phyloP scores from a whole-genome alignment of 2,888 invertebrate genomes.

The Trissolcus brochymenae region DNA sequence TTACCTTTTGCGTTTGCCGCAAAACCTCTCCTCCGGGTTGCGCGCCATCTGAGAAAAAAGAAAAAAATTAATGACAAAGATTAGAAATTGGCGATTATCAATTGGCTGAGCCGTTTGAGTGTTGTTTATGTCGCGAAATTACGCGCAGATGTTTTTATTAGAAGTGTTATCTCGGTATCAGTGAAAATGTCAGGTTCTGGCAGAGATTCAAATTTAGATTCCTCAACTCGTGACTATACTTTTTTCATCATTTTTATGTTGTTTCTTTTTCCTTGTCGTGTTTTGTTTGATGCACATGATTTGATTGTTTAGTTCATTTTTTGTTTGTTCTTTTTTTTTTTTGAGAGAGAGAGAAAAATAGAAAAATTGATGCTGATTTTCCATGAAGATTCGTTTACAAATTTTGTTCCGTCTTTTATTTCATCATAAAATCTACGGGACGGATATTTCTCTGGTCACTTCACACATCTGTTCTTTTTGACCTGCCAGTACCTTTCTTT shows the following conservation, averaged over 20 bases:
- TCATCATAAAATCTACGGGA: neutral
- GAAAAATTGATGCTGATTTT: neutral
- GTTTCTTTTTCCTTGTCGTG: neutral
- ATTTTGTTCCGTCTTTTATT: neutral
- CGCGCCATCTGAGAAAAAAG: too few species aligned
- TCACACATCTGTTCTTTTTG: slow-evolving; percentile 6
- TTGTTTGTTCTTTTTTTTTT: neutral
- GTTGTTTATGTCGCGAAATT: too few species aligned
- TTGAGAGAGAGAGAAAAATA: too few species aligned
- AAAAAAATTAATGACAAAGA: too few species aligned
- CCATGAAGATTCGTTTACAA: neutral
- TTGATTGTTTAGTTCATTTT: neutral
- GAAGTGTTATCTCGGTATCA: too few species aligned
- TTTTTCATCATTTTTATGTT: neutral
- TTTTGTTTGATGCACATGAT: too few species aligned
- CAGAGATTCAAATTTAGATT: neutral
- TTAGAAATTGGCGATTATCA: neutral
- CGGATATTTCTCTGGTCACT: neutral
- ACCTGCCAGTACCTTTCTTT: slow-evolving; percentile 6
- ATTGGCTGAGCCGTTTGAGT: neutral
- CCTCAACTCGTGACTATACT: neutral
- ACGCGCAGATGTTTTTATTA: neutral
- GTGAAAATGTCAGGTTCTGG: too few species aligned
- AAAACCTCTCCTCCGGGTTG: too few species aligned
- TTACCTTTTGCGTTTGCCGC: slow-evolving; percentile 1